A percentile compares a stretch with the other conserved stretches of the same genome.
phyloP scores from a whole-genome alignment of 2,888 invertebrate genomes.

The Gastracanthus pulcherrimus region DNA sequence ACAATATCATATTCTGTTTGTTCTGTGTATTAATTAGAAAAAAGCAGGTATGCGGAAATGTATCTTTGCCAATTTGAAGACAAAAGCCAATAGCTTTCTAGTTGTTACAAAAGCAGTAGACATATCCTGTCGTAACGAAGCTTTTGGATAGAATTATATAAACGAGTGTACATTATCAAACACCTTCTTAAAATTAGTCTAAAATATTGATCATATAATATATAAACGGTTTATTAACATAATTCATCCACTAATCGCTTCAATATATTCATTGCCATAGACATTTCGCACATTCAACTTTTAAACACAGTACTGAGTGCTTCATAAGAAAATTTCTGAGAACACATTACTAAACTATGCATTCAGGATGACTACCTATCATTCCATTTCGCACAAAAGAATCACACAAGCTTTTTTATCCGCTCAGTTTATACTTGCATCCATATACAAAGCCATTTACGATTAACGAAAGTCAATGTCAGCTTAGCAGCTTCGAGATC shows the following conservation, averaged over 20 bases:
- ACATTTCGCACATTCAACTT: too few relatives aligned
- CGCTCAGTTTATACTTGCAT: background rate
- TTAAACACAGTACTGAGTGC: background rate
- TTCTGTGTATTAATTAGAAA: conserved; percentile 18
- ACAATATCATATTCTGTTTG: background rate
- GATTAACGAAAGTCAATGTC: background rate
- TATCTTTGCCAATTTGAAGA: conserved; percentile 34
- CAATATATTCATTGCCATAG: too few relatives aligned
- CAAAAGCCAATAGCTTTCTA: conserved; percentile 26
- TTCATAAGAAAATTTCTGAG: background rate
- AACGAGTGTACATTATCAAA: background rate
- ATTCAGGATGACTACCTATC: background rate
- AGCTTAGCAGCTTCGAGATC: background rate
- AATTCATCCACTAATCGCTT: too few relatives aligned
- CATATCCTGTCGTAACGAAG: background rate
- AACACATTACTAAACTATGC: conserved; percentile 10
- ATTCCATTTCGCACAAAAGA: background rate
- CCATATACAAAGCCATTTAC: background rate
- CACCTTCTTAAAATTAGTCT: background rate
- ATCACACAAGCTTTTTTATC: background rate
- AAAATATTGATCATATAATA: background rate
- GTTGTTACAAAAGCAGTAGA: conserved; percentile 1
- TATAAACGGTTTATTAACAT: background rate
- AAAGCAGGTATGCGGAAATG: background rate
- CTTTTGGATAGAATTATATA: background rate